Evolutionary conservation across 92 coral and sea anemone species (phyloP).

Genomic region (Umimayanthus chanpuru): DNA sequence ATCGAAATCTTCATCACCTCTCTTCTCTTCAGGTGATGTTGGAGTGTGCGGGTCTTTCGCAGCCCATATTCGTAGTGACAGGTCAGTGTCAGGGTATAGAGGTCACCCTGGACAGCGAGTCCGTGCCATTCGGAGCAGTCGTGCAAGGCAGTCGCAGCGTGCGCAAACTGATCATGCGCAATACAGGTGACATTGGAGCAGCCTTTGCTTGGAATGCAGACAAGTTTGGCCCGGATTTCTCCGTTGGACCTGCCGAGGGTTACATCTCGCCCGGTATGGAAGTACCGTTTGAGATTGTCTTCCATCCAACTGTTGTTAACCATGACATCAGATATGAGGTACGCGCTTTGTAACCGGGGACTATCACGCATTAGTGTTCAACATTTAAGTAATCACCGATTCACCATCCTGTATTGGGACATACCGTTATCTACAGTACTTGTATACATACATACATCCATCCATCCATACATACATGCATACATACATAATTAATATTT

Average conservation of each 20-base stretch:
- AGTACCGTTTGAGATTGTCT: constrained; percentile 86
- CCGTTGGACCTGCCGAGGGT: constrained; percentile 85
- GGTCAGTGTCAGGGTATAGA: constrained; percentile 96
- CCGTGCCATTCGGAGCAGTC: constrained; percentile 98
- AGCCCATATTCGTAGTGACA: constrained; percentile 91
- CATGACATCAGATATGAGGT: constrained; percentile 97
- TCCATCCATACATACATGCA: too few relatives aligned
- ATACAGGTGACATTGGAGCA: constrained; percentile 97
- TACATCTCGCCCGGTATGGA: constrained; percentile 96
- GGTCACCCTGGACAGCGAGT: constrained; percentile 85
- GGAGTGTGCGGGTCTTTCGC: constrained; percentile 96
- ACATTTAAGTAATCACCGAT: background rate
- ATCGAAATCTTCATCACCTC: too few relatives aligned
- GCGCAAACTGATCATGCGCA: constrained; percentile 91
- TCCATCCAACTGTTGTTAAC: constrained; percentile 84
- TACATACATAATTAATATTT: too few relatives aligned
- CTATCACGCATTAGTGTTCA: background rate
- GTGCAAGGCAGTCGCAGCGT: constrained; percentile 92
- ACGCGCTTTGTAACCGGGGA: background rate
- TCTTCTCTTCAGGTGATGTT: constrained; percentile 78
- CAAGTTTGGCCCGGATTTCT: constrained; percentile 83
- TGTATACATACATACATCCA: too few relatives aligned
- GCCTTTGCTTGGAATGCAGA: constrained; percentile 93
- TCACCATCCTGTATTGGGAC: background rate
- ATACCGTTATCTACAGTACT: too few relatives aligned